These are phyloP conservation scores for Hermaeophaga mercurialis DNA, from an alignment of 2,888 invertebrate genomes.

Conservation along the genomic window DNA sequence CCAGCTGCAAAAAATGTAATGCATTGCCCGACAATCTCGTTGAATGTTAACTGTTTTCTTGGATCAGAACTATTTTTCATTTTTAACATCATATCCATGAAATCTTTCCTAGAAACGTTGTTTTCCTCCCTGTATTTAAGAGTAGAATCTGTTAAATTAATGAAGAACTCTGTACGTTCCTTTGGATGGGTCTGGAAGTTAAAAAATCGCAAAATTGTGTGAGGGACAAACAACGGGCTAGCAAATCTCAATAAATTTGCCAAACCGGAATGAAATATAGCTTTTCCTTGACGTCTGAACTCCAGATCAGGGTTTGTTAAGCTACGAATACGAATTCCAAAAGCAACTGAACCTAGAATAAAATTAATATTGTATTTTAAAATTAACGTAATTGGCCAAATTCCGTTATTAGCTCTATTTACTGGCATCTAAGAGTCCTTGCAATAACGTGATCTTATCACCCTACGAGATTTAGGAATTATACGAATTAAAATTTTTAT, in stretches of 20 bases:
- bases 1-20: background rate
- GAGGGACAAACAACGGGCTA: background rate
- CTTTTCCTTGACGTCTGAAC: background rate
- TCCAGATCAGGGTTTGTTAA: background rate
- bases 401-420: no score
- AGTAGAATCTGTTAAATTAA: background rate
- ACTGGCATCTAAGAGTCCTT: no score
- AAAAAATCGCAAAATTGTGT: background rate
- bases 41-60: background rate
- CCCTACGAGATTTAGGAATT: no score
- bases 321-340: background rate
- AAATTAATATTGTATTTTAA: no score
- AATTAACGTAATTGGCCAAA: no score
- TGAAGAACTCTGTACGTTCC: background rate
- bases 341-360: background rate
- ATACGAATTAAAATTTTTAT: no score
- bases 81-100: background rate
- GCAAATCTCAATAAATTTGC: background rate
- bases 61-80: constrained; percentile 18
- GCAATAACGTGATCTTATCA: no score
- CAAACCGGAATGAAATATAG: background rate
- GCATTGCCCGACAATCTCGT: background rate
- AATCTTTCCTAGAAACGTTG: background rate
- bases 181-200: background rate
- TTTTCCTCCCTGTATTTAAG: constrained; percentile 1